Evolutionary conservation across 2,888 invertebrate species (phyloP).

Genomic region (Oscheius myriophilus): DNA sequence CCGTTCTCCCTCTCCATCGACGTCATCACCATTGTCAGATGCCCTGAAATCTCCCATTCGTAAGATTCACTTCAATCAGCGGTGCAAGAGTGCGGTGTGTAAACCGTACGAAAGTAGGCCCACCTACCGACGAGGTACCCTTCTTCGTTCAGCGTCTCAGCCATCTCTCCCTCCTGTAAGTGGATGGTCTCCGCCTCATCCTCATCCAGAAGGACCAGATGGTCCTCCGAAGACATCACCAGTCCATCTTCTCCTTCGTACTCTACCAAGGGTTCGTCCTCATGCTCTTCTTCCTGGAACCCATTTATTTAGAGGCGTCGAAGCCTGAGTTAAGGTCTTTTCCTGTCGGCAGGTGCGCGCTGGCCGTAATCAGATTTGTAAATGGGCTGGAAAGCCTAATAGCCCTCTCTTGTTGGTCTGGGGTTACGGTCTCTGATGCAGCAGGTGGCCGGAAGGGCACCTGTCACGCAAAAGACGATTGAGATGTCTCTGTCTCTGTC

Average conservation of each 20-base stretch:
- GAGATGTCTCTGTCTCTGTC: neutral
- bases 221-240: neutral
- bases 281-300: constrained; percentile 1
- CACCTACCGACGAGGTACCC: constrained; percentile 32
- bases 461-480: no score
- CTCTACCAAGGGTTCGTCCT: neutral
- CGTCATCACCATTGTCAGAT: constrained; percentile 7
- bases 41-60: constrained; percentile 9
- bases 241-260: neutral
- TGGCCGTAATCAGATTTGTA: no score
- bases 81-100: neutral
- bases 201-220: neutral
- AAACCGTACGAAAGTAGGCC: constrained; percentile 5
- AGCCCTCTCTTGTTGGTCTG: no score
- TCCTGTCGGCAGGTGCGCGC: no score
- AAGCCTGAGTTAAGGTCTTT: no score
- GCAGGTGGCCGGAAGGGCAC: no score
- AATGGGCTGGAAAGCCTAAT: no score
- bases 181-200: neutral
- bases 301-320: no score
- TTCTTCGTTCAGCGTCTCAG: constrained; percentile 12
- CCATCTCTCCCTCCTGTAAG: neutral
- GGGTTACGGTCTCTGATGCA: no score
- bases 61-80: no score
- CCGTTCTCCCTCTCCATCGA: neutral